phyloP scores from a whole-genome alignment of 2,888 invertebrate genomes.

The Theretra japonica region DNA sequence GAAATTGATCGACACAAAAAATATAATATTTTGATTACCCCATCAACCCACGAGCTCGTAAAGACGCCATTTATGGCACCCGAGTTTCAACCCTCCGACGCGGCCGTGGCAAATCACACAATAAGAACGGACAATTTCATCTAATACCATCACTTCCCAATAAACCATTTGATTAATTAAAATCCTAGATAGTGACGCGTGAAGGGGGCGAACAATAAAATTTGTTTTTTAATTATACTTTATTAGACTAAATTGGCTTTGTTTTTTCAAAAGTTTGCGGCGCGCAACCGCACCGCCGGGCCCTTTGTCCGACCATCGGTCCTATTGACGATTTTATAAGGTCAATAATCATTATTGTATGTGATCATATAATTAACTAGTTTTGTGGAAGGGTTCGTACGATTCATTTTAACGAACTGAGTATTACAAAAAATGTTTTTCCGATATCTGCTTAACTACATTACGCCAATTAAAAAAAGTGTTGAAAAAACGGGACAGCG shows the following conservation, averaged over 20 bases:
- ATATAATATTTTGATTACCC: conserved; percentile 44
- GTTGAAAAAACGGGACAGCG: conserved; percentile 58
- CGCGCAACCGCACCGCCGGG: conserved; percentile 63
- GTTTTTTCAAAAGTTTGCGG: conserved; percentile 68
- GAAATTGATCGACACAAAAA: conserved; percentile 43
- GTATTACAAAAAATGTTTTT: conserved; percentile 19
- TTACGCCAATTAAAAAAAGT: conserved; percentile 42
- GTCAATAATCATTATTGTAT: conserved; percentile 81
- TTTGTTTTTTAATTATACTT: conserved; percentile 79
- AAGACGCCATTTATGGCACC: conserved; percentile 68
- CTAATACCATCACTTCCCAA: conserved; percentile 63
- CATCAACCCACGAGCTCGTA: conserved; percentile 48
- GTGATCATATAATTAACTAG: conserved; percentile 79
- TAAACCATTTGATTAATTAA: conserved; percentile 78
- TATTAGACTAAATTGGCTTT: conserved; percentile 79
- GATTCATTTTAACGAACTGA: conserved; percentile 39
- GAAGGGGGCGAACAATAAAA: conserved; percentile 76
- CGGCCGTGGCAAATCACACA: conserved; percentile 72
- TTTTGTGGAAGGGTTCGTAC: conserved; percentile 60
- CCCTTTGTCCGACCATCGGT: conserved; percentile 73
- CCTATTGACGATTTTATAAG: conserved; percentile 82
- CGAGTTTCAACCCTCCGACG: conserved; percentile 60
- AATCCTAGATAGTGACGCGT: conserved; percentile 68
- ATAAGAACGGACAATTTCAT: conserved; percentile 60
- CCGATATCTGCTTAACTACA: conserved; percentile 45